Evolutionary conservation across 2,113 vertebrate genomes (phyloP).

Genomic region (Aptenodytes forsteri): DNA sequence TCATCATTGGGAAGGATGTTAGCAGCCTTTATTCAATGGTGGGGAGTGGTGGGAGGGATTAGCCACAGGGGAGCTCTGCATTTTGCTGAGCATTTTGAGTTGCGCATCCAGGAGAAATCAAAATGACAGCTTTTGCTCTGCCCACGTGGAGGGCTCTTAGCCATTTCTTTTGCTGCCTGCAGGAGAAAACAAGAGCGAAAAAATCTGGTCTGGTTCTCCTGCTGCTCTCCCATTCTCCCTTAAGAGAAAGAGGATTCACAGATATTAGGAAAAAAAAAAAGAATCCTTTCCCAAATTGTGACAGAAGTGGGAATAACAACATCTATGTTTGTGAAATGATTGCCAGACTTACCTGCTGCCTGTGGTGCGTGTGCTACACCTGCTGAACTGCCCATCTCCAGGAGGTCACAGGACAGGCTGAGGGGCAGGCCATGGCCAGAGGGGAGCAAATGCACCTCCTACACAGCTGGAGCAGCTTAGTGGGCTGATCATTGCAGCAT

Average conservation of each 20-base stretch:
- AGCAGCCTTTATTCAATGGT: background rate
- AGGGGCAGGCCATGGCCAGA: background rate
- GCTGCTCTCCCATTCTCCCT: background rate
- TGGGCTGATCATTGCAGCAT: background rate
- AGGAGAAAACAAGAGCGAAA: background rate
- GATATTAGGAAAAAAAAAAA: background rate
- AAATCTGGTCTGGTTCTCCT: background rate
- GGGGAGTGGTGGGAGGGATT: background rate
- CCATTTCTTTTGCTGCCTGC: background rate
- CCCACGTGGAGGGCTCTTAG: background rate
- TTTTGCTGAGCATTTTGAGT: background rate
- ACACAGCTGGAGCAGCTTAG: background rate
- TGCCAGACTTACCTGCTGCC: background rate
- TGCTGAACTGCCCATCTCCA: background rate
- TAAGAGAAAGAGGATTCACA: background rate
- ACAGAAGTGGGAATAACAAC: background rate
- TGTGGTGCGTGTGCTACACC: rapidly evolving
- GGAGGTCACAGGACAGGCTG: background rate
- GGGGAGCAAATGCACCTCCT: background rate
- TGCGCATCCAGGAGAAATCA: background rate
- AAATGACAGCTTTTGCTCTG: background rate
- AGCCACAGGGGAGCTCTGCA: background rate
- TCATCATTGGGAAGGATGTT: background rate
- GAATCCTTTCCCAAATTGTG: background rate
- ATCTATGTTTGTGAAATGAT: background rate